These are phyloP conservation scores for Linepithema humile DNA, from an alignment of 1,140 invertebrate genomes.

Conservation along the genomic window DNA sequence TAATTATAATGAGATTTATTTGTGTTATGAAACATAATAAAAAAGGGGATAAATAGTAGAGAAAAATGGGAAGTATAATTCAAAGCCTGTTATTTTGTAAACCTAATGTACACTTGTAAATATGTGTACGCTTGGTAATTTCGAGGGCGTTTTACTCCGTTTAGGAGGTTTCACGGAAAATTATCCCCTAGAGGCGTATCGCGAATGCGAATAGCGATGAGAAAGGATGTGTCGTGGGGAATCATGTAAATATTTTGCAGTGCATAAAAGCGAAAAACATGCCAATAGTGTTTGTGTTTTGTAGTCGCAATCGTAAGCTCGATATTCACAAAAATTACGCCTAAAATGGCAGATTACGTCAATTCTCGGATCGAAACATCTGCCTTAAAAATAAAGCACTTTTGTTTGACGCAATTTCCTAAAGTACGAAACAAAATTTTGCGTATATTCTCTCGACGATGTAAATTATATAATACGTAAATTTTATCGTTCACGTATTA, in stretches of 20 bases:
- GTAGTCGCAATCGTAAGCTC: slow-evolving; percentile 24
- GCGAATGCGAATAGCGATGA: slow-evolving; percentile 38
- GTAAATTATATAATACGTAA: not conserved
- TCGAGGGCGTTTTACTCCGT: slow-evolving; percentile 54
- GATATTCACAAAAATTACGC: slow-evolving; percentile 58
- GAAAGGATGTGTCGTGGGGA: slow-evolving; percentile 49
- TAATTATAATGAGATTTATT: slow-evolving; percentile 14
- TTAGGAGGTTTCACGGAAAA: slow-evolving; percentile 56
- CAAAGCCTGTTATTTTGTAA: slow-evolving; percentile 20
- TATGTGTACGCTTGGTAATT: slow-evolving; percentile 47
- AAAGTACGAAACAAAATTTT: not conserved
- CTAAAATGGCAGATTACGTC: not conserved
- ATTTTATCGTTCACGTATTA: not conserved
- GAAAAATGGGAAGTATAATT: slow-evolving; percentile 43
- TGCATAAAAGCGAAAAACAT: slow-evolving; percentile 59
- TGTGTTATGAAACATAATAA: slow-evolving; percentile 3
- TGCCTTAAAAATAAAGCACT: not conserved
- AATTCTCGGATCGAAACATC: not conserved
- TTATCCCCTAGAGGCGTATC: slow-evolving; percentile 59
- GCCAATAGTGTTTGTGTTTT: slow-evolving; percentile 33
- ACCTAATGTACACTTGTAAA: slow-evolving; percentile 32
- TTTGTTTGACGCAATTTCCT: not conserved
- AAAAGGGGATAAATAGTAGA: not conserved
- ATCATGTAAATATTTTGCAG: slow-evolving; percentile 69
- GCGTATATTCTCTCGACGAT: not conserved